Evolutionary conservation across 2,113 vertebrate genomes (phyloP), one percentile per base, ranked within the genome.

Genomic region (Castor canadensis): DNA sequence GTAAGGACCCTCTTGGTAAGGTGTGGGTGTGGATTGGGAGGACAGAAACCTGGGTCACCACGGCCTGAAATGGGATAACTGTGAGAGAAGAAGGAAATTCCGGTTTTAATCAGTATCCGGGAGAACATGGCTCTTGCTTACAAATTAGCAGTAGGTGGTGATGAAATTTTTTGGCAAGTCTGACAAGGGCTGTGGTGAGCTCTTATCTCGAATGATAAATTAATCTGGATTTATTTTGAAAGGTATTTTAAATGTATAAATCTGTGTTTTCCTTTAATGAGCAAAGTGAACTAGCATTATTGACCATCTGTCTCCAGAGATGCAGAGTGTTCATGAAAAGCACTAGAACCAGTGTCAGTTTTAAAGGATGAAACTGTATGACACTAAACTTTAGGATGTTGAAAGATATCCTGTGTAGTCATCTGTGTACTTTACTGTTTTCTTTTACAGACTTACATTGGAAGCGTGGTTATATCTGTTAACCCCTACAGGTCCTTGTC

Each of bases 381-480:
- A 38, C 9, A 4, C 20, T 66, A 9, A 80, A 38, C 35, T 8
- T 54, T 58, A 66, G 76, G 83, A 49, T 62, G 5, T 32, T 79
- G 13, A 40, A 52, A 38, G 26, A 24, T 26, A 9, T 40, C 6
- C 60, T 30, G 30, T 75, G 35, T 40, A 15, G 32, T 87, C 26
- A 87, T 35, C 58, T 28, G 0, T 62, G 0, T 72, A 15, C 69
- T 56, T 73, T 76, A 32, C 64, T 64, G 58, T 20, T 96, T 73
- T 76, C 38, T 71, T 97, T 72, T 81, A 52, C 98, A 99, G 99
- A 99, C 99, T 0, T 99, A 99, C 97, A 99, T 99, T 73, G 99
- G 99, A 97, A 99, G 99, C 0, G 99, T 99, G 98, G 99, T 99
- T 92, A 99, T 99, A 98, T 99, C 99, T 19, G 98, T 99, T 98